Base-by-base conservation (phyloP, 2,797 vertebrate genomes). In the Girardinus metallicus region DNA sequence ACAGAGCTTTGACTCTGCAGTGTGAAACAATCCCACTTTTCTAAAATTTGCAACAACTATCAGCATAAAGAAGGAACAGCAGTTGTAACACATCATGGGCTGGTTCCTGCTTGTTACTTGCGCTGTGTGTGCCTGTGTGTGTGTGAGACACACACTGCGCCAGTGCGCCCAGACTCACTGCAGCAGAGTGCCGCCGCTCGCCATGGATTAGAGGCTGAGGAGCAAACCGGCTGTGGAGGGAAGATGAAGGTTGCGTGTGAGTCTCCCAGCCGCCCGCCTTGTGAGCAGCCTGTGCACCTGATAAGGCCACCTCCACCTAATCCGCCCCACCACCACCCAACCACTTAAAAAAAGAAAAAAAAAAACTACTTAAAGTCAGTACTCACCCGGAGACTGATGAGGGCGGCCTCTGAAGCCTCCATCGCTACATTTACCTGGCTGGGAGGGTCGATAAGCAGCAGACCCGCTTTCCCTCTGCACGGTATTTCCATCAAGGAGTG, bases 291-390 rank as follows among this genome's bases (percentile, higher is more conserved):
- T 91, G 85, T 87, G 90, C 88, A 85, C 84, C 85, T 89, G 94
- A 95, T 95, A 95, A 95, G 94, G 78, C 87, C 82, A 85, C 89
- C 89, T 89, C 91, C 87, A 77, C 86, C 89, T 95, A 95, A 95
- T 94, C 94, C 94, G 78, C 89, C 80, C 57, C 60, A 46, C 73
- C 39, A 44, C 55, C 64, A 34, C 57, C 73, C 73, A 49, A 70
- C 66, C 47, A 73, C 53, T 11, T 36, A 62, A 66, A 75, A 73
- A 62, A 47, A 57, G 64, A 72, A 62, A 39, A 4, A 46, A 46
- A 15, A 62, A 71, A 73, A 90, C 90, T 93, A 91, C 90, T 90
- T 93, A 88, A 91, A 94, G 92, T 94, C 93, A 94, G 92, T 93
- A 93, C 87, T 83, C 81, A 86, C 83, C 91, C 85, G 74, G 83